Conservation (phyloP, 2,888 invertebrate species). For the Dilophus febrilis region DNA sequence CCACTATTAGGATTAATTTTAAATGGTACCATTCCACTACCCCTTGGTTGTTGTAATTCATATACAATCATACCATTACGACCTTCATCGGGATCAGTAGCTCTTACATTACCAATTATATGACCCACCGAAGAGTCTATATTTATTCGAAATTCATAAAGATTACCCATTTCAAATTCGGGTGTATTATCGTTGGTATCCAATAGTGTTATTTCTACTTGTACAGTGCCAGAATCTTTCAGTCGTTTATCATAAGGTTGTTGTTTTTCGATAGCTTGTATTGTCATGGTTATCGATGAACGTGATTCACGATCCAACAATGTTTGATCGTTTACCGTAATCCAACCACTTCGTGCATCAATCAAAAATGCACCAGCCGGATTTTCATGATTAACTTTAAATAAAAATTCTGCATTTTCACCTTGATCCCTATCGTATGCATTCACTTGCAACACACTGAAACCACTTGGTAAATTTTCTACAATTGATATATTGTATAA, state of each 20-base stretch:
- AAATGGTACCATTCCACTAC: conserved; percentile 49
- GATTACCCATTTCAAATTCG: conserved; percentile 63
- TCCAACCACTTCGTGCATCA: conserved; percentile 66
- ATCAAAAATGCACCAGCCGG: conserved; percentile 62
- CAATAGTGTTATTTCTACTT: conserved; percentile 62
- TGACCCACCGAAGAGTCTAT: conserved; percentile 50
- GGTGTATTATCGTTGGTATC: conserved; percentile 90
- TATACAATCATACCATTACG: conserved; percentile 58
- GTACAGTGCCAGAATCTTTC: conserved; percentile 37
- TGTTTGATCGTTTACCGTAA: conserved; percentile 59
- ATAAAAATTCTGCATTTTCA: conserved; percentile 70
- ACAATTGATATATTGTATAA: conserved; percentile 84
- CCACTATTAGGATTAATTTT: conserved; percentile 55
- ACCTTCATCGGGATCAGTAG: conserved; percentile 58
- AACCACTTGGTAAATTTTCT: conserved; percentile 73
- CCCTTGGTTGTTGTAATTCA: conserved; percentile 50
- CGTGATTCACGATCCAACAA: conserved; percentile 65
- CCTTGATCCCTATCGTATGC: conserved; percentile 70
- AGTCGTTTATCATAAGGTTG: conserved; percentile 31
- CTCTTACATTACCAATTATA: conserved; percentile 56
- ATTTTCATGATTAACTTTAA: conserved; percentile 47
- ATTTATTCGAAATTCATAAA: conserved; percentile 60
- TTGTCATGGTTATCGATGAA: conserved; percentile 52
- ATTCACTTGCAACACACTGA: conserved; percentile 37
- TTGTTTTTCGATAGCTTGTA: conserved; percentile 63